Percentiles rank a stretch among this genome's conserved stretches.
These are phyloP conservation scores for Cryptocheilus praepositus DNA, from an alignment of 2,888 invertebrate genomes.

Conservation along the genomic window DNA sequence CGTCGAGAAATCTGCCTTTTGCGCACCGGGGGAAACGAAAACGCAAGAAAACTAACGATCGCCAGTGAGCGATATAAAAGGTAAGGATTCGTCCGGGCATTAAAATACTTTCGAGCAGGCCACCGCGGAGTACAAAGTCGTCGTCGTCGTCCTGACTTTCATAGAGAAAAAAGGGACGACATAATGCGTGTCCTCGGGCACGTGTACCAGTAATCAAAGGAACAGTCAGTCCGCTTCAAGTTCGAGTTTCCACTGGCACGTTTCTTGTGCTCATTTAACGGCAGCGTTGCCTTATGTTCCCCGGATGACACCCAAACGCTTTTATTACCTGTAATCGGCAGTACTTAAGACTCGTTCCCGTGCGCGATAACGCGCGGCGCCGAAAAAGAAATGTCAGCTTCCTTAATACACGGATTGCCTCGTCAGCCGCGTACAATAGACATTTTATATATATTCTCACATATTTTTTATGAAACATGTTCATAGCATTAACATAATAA, in stretches of 20 bases:
- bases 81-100: slow-evolving; percentile 49
- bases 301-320: slow-evolving; percentile 68
- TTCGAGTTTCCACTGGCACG: slow-evolving; percentile 29
- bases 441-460: too few relatives aligned
- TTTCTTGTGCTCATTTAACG: slow-evolving; percentile 56
- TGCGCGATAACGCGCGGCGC: slow-evolving; percentile 68
- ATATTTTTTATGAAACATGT: too few relatives aligned
- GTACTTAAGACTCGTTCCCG: slow-evolving; percentile 60
- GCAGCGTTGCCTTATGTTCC: slow-evolving; percentile 63
- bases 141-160: slow-evolving; percentile 35
- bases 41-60: too few relatives aligned
- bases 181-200: slow-evolving; percentile 23
- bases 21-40: not conserved
- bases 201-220: slow-evolving; percentile 55
- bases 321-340: slow-evolving; percentile 71
- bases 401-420: not conserved
- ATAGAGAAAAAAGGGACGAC: slow-evolving; percentile 46
- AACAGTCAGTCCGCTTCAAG: slow-evolving; percentile 5
- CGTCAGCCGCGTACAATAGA: too few relatives aligned
- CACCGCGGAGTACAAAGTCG: slow-evolving; percentile 46
- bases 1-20: too few relatives aligned
- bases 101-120: slow-evolving; percentile 60
- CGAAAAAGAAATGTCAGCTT: slow-evolving; percentile 67
- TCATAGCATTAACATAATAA: too few relatives aligned
- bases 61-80: slow-evolving; percentile 31